Evolutionary conservation across 2,113 vertebrate genomes (phyloP), one percentile per base, ranked within the genome.

Genomic region (Procavia capensis): DNA sequence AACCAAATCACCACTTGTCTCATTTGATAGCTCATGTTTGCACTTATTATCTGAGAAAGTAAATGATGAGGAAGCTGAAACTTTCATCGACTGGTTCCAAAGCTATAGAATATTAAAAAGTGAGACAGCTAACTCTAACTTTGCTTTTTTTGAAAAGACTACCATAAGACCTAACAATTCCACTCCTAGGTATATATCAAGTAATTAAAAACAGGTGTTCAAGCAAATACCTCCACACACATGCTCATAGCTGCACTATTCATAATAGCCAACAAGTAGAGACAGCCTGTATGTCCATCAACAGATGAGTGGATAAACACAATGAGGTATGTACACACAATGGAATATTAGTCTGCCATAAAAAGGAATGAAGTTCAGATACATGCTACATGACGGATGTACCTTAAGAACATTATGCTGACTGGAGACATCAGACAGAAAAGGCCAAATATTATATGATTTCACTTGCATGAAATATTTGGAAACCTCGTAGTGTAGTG

Each of bases 21-120:
- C 78, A 87, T 66, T 95, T 90, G 88, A 86, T 47, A 86, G 25
- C 9, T 85, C n/a, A n/a, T n/a, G 50, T 85, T 86, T 90, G 2
- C 22, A 76, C 9, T 83, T 81, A 88, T 94, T 82, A 82, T 59
- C 29, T 0, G 8, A 66, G 41, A 82, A 87, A 66, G 57, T 9
- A 92, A 82, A 17, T 17, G n/a, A 79, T 41, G 16, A 86, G 16
- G 64, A 85, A 89, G n/a, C 17, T 50, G 4, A 14, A 86, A 54
- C 39, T 85, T 85, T 84, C 34, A 88, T 25, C 34, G 11, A 57
- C 70, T 87, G 17, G 14, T 95, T 91, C 41, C 24, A 78, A 34
- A 20, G 10, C 64, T 85, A 13, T 6, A 83, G 19, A 2, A 88
- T 50, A 91, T 88, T 70, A 43, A 90, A 91, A 27, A 93, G 9